These are phyloP conservation scores for Ornithoptera priamus DNA, from an alignment of 2,888 invertebrate species.

Conservation along the genomic window DNA sequence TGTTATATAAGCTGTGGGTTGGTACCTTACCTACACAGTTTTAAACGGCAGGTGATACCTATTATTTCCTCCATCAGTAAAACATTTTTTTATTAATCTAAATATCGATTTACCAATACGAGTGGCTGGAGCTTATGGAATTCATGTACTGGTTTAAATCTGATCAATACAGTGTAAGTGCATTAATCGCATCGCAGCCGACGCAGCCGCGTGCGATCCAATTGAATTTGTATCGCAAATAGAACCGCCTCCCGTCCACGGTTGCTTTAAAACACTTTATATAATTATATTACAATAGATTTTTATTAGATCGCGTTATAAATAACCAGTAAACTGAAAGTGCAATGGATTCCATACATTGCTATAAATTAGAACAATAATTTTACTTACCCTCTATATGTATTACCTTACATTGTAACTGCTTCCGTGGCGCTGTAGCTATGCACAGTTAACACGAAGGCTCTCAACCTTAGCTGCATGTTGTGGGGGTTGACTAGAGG, in stretches of 20 bases:
- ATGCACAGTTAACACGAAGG: too few relatives aligned
- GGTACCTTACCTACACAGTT: background rate
- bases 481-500: too few relatives aligned
- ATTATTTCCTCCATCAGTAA: background rate
- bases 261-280: constrained; percentile 2
- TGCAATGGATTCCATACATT: too few relatives aligned
- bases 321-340: too few relatives aligned
- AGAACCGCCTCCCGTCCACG: background rate
- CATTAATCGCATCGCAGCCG: constrained; percentile 13
- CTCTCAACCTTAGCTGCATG: too few relatives aligned
- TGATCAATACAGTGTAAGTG: constrained; percentile 15
- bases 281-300: background rate
- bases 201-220: background rate
- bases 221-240: constrained; percentile 20
- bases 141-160: constrained; percentile 10
- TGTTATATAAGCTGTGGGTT: too few relatives aligned
- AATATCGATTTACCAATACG: background rate
- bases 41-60: background rate
- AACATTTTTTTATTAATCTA: background rate
- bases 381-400: too few relatives aligned
- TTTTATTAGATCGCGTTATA: background rate
- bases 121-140: background rate
- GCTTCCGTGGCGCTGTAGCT: too few relatives aligned
- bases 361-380: too few relatives aligned
- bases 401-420: too few relatives aligned